phyloP scores from a whole-genome alignment of 2,113 vertebrate species.

The Myocastor coypus region DNA sequence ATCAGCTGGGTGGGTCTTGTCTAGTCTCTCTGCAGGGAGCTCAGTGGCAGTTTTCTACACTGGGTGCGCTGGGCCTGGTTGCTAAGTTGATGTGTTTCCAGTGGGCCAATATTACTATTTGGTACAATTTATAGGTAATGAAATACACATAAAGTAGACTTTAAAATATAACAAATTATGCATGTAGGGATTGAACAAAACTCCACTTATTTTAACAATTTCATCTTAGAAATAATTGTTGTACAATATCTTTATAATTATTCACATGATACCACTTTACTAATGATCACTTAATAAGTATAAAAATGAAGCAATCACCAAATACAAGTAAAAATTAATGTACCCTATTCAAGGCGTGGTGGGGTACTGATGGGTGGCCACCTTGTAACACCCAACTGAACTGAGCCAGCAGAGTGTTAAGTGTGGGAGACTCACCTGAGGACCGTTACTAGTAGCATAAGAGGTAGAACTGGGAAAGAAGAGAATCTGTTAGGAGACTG shows the following conservation, averaged over 20 bases:
- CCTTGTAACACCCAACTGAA: too few species aligned
- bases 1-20: too few species aligned
- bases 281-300: not conserved
- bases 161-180: not conserved
- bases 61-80: too few species aligned
- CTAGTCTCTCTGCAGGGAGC: too few species aligned
- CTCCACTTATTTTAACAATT: not conserved
- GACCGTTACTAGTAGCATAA: too few species aligned
- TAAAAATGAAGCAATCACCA: not conserved
- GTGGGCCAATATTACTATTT: not conserved
- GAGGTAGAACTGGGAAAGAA: too few species aligned
- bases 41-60: too few species aligned
- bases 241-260: not conserved
- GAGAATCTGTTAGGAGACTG: too few species aligned
- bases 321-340: not conserved
- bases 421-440: too few species aligned
- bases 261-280: not conserved
- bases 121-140: not conserved
- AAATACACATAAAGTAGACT: not conserved
- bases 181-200: not conserved
- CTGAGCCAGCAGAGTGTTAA: too few species aligned
- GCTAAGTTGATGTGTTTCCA: too few species aligned
- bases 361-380: not conserved
- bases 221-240: not conserved
- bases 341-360: not conserved